A percentile compares a stretch with the other conserved stretches of the same genome.
These are phyloP conservation scores for Schmidtea mediterranea DNA, from an alignment of 1,140 invertebrate genomes.

Conservation along the genomic window DNA sequence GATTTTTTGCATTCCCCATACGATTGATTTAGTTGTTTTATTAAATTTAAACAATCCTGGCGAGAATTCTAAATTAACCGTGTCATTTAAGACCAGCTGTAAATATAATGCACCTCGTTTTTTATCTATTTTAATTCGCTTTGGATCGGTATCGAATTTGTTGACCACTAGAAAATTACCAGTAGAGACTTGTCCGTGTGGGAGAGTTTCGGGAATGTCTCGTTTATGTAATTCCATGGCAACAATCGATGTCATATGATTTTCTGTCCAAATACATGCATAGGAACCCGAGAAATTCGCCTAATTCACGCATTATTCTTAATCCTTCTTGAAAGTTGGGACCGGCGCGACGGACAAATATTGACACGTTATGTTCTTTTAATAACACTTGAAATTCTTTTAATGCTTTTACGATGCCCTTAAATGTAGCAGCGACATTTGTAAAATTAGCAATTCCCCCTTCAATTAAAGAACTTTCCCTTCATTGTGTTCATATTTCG, in stretches of 20 bases:
- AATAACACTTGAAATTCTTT: constrained; percentile 66
- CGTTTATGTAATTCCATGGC: constrained; percentile 77
- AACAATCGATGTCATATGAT: constrained; percentile 96
- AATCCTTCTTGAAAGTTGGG: constrained; percentile 95
- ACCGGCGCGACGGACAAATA: constrained; percentile 81
- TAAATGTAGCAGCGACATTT: constrained; percentile 94
- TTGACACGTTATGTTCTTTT: constrained; percentile 62
- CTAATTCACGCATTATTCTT: constrained; percentile 33
- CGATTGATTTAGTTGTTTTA: constrained; percentile 60
- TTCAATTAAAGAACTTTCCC: constrained; percentile 72
- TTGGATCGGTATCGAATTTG: no score
- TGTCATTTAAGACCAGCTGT: not conserved
- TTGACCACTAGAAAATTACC: no score
- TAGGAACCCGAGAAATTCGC: constrained; percentile 54
- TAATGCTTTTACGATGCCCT: constrained; percentile 78
- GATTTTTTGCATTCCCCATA: constrained; percentile 97
- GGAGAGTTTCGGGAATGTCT: constrained; percentile 40
- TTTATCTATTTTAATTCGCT: no score
- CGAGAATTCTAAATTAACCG: not conserved
- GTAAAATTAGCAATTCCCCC: constrained; percentile 99
- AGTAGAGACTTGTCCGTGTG: constrained; percentile 37
- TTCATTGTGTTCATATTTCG: no score
- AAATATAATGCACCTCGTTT: no score
- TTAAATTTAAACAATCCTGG: constrained; percentile 36
- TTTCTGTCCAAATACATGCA: constrained; percentile 85